phyloP scores from a whole-genome alignment of 2,888 invertebrate genomes.

The Caenorhabditis wallacei region DNA sequence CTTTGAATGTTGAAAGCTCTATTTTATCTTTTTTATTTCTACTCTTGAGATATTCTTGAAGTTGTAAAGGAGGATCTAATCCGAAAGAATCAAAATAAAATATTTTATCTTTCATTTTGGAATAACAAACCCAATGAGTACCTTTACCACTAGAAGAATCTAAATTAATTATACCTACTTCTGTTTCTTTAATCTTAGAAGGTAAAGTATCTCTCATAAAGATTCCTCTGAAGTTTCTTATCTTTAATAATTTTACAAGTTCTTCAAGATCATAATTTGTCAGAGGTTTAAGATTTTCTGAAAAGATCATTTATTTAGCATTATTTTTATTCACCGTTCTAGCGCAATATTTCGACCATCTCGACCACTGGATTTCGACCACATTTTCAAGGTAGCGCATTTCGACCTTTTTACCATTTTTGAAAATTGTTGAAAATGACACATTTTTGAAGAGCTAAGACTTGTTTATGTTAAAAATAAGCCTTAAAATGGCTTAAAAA shows the following conservation, averaged over 20 bases:
- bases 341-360: too few relatives aligned
- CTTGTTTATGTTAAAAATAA: too few relatives aligned
- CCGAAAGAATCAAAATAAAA: constrained; percentile 19
- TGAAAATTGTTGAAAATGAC: too few relatives aligned
- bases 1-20: neutral
- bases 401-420: too few relatives aligned
- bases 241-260: neutral
- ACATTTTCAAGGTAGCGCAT: too few relatives aligned
- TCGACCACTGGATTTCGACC: too few relatives aligned
- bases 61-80: neutral
- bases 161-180: constrained; percentile 53
- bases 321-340: too few relatives aligned
- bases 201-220: neutral
- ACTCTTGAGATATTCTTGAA: neutral
- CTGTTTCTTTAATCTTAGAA: constrained; percentile 14
- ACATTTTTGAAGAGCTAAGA: too few relatives aligned
- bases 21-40: neutral
- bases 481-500: too few relatives aligned
- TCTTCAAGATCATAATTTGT: neutral
- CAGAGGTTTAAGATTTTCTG: neutral
- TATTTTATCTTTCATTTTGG: neutral
- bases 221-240: neutral
- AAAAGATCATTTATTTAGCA: too few relatives aligned
- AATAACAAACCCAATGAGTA: constrained; percentile 63
- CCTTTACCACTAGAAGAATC: constrained; percentile 25